Evolutionary conservation across 2,888 invertebrate genomes (phyloP).

Genomic region (Margaritifera margaritifera): DNA sequence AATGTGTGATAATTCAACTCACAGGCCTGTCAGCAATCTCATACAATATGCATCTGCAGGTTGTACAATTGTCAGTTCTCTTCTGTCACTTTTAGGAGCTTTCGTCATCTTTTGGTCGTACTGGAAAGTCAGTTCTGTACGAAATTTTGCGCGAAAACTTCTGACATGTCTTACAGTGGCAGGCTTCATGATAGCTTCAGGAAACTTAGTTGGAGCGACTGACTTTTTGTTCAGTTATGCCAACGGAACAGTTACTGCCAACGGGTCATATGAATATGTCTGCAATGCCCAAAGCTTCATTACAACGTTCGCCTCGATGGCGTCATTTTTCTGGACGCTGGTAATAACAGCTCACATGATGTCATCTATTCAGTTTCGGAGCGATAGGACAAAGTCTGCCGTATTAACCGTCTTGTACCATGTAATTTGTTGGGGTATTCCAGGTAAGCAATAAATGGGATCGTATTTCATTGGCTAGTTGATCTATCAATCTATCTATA

Average conservation of each 20-base stretch:
- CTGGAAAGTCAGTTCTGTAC: neutral
- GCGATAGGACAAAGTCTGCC: neutral
- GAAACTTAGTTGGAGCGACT: constrained; percentile 15
- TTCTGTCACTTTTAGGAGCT: constrained; percentile 17
- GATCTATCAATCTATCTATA: no score
- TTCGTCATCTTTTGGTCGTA: constrained; percentile 17
- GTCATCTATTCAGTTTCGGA: constrained; percentile 5
- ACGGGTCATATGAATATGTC: neutral
- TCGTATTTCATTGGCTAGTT: no score
- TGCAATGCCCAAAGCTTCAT: constrained; percentile 20
- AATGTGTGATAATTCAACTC: no score
- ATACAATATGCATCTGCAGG: no score
- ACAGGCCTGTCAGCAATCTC: no score
- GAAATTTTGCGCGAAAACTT: constrained; percentile 8
- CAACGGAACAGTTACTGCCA: no score
- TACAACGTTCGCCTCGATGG: constrained; percentile 14
- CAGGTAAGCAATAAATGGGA: constrained; percentile 10
- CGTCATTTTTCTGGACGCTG: constrained; percentile 22
- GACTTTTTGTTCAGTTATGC: no score
- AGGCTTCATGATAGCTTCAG: constrained; percentile 10
- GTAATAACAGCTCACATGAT: constrained; percentile 17
- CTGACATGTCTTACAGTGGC: constrained; percentile 18
- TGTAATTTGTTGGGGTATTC: constrained; percentile 13
- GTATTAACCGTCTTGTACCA: constrained; percentile 9
- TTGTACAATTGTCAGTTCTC: constrained; percentile 6